A percentile compares a stretch with the other conserved stretches of the same genome.
phyloP scores from a whole-genome alignment of 64 coral and sea anemone species.

The Porites australiensis region DNA sequence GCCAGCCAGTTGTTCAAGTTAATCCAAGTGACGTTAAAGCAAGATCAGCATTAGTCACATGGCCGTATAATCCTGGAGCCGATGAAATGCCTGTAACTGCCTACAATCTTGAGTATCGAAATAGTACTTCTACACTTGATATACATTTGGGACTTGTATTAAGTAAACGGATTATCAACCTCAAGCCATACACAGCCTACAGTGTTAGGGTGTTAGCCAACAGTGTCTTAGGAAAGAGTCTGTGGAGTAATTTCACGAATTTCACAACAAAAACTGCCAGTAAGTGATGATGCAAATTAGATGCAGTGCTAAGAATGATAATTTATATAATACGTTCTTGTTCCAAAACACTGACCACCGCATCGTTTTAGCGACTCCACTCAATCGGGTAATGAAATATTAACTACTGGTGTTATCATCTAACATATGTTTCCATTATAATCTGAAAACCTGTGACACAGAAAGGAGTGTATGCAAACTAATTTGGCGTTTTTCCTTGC shows the following conservation, averaged over 20 bases:
- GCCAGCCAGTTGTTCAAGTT: background rate
- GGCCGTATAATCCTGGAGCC: background rate
- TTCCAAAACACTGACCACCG: no score
- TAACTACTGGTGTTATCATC: no score
- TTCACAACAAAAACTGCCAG: background rate
- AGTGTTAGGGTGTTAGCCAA: background rate
- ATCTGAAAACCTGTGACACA: no score
- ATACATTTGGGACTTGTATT: background rate
- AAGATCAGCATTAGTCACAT: background rate
- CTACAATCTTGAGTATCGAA: background rate
- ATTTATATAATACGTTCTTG: no score
- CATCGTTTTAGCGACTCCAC: no score
- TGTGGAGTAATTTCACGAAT: background rate
- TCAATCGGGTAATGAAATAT: no score
- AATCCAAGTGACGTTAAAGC: background rate
- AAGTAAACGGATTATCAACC: background rate
- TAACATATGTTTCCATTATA: no score
- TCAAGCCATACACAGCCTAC: slow-evolving; percentile 26
- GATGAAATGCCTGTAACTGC: background rate
- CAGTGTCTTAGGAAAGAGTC: background rate
- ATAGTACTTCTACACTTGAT: background rate
- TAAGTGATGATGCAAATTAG: background rate
- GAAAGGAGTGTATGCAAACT: no score
- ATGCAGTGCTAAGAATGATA: no score
- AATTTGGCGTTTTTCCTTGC: no score